Percentiles rank a stretch among this genome's conserved stretches.
These are phyloP conservation scores for Carcina quercana DNA, from an alignment of 2,888 invertebrate species.

Conservation along the genomic window DNA sequence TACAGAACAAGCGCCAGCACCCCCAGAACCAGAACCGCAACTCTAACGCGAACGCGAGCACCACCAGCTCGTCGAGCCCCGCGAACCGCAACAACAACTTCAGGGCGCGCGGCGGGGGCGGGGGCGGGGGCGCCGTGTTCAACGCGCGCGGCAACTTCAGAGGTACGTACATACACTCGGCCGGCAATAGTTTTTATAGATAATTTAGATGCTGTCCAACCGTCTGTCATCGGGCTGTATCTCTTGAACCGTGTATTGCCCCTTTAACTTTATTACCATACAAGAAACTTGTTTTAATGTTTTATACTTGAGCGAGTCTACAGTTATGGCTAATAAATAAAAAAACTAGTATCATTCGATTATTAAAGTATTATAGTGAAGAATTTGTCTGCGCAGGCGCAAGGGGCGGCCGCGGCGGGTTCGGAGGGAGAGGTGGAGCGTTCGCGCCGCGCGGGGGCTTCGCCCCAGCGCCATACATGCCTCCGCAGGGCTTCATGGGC, in stretches of 20 bases:
- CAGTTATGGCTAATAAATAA: too few species aligned
- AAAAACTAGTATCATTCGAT: too few species aligned
- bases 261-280: too few species aligned
- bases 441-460: slow-evolving; percentile 65
- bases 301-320: too few species aligned
- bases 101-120: slow-evolving; percentile 46
- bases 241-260: too few species aligned
- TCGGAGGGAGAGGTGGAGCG: slow-evolving; percentile 54
- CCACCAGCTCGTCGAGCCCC: slow-evolving; percentile 25
- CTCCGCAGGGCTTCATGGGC: slow-evolving; percentile 60
- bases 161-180: slow-evolving; percentile 40
- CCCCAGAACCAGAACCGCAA: slow-evolving; percentile 48
- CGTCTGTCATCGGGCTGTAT: too few species aligned
- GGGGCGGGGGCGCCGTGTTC: slow-evolving; percentile 32
- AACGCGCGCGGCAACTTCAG: slow-evolving; percentile 54
- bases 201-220: too few species aligned
- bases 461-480: slow-evolving; percentile 61
- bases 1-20: slow-evolving; percentile 60
- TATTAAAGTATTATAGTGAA: too few species aligned
- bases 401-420: slow-evolving; percentile 49
- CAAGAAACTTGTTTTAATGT: too few species aligned
- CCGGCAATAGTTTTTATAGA: too few species aligned
- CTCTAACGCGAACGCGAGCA: slow-evolving; percentile 23
- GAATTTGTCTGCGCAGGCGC: background rate
- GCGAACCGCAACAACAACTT: slow-evolving; percentile 31